Conservation (phyloP, 2,888 invertebrate species). For the Bellardia pandia region DNA sequence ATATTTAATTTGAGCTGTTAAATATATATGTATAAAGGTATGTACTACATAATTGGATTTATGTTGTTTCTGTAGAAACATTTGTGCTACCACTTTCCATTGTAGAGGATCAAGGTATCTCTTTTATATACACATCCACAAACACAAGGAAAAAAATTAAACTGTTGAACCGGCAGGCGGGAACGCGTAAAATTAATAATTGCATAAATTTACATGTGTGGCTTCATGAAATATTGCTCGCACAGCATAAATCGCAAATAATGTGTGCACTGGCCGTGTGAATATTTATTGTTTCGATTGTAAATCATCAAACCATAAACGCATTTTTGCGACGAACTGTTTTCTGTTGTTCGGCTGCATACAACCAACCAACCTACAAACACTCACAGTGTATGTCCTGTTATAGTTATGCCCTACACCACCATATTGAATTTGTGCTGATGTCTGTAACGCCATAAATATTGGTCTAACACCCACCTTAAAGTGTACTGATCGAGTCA, state of each 20-base stretch:
- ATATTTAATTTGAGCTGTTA: too few species aligned
- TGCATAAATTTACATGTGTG: slow-evolving; percentile 84
- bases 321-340: slow-evolving; percentile 78
- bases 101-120: slow-evolving; percentile 31
- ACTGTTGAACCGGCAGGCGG: slow-evolving; percentile 73
- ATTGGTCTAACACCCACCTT: too few species aligned
- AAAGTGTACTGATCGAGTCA: too few species aligned
- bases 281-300: slow-evolving; percentile 83
- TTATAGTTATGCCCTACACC: background rate
- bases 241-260: slow-evolving; percentile 82
- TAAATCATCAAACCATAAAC: slow-evolving; percentile 84
- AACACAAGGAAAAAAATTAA: slow-evolving; percentile 13
- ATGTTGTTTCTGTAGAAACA: too few species aligned
- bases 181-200: slow-evolving; percentile 84
- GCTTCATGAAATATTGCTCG: slow-evolving; percentile 76
- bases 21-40: too few species aligned
- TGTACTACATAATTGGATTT: too few species aligned
- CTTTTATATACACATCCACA: background rate
- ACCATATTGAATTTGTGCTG: too few species aligned
- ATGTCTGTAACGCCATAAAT: too few species aligned
- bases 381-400: background rate
- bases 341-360: slow-evolving; percentile 30
- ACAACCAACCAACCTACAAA: slow-evolving; percentile 12
- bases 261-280: slow-evolving; percentile 80
- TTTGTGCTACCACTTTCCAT: background rate